Evolutionary conservation across 2,888 invertebrate species (phyloP), one percentile per base, ranked within the genome.

Genomic region (Corbicula japonica): DNA sequence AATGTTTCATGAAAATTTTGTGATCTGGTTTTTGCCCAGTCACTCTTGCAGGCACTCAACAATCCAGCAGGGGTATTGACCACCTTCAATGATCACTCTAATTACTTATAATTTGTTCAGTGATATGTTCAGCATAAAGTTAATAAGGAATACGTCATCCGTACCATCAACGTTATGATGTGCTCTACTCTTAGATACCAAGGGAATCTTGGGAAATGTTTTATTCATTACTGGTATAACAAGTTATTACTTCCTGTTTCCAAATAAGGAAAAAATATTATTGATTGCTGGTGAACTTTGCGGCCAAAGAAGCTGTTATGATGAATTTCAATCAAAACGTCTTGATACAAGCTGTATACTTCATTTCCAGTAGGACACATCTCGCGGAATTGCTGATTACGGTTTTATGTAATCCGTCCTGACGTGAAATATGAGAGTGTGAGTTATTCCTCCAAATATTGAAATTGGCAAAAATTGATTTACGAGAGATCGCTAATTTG

Each of bases 341-440:
- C 8, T 15, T 54, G 50, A 12, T 12, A 48, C 41, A 38, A 66
- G 66, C 38, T 34, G 54, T 41, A 52, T 73, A 35, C 35, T 30
- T 73, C 56, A 35, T 54, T 58, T 58, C 58, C 54, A 52, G 41
- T 62, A 41, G 26, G 12, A 44, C 44, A 62, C 56, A 63, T 32
- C 18, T 63, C 46, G 30, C 30, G 48, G 23, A 58, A 46, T 50
- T 56, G 10, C 26, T 70, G 76, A 76, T 70, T 63, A 41, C 63
- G 21, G 34, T 26, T 76, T 76, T 70, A 65, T 76, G 76, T 76
- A 58, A 76, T 68, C 46, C 58, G 65, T 76, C 65, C 32, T 58
- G 30, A 44, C 28, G 52, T 26, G 46, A 48, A 62, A 69, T 58
- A 73, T 58, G 58, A 58, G 46, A 32, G 34, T 12, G 34, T 50